Evolutionary conservation across 1,140 invertebrate species (phyloP).

Genomic region (Leptopilina boulardi): DNA sequence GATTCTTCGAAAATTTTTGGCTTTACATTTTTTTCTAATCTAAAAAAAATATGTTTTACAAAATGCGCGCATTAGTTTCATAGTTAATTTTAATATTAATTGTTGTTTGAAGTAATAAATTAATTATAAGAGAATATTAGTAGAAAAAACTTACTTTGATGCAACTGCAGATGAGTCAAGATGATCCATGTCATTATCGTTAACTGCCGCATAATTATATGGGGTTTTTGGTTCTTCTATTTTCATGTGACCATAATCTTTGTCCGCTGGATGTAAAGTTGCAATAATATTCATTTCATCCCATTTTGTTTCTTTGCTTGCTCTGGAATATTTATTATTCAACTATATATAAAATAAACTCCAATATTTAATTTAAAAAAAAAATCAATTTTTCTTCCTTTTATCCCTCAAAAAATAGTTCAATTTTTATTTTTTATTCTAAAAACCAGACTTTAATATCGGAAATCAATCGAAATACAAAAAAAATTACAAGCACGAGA

Average conservation of each 20-base stretch:
- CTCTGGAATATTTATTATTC: slow-evolving; percentile 68
- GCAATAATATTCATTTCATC: slow-evolving; percentile 99
- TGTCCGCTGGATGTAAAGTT: slow-evolving; percentile 97
- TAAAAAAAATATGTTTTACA: slow-evolving; percentile 62
- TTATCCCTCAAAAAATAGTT: too few relatives aligned
- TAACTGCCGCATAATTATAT: slow-evolving; percentile 86
- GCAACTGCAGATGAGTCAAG: slow-evolving; percentile 87
- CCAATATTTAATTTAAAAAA: slow-evolving; percentile 11
- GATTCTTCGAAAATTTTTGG: slow-evolving; percentile 79
- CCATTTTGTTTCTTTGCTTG: slow-evolving; percentile 92
- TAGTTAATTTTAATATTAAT: slow-evolving; percentile 19
- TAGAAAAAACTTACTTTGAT: slow-evolving; percentile 82
- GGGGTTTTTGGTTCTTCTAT: slow-evolving; percentile 99
- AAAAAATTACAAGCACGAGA: too few relatives aligned
- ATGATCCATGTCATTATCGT: slow-evolving; percentile 84
- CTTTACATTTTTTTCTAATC: slow-evolving; percentile 77
- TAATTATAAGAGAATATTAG: slow-evolving; percentile 37
- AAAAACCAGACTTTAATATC: too few relatives aligned
- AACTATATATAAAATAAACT: slow-evolving; percentile 39
- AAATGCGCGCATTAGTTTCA: too few relatives aligned
- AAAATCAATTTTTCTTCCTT: too few relatives aligned
- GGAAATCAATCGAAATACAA: too few relatives aligned
- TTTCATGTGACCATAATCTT: slow-evolving; percentile 99
- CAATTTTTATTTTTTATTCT: too few relatives aligned
- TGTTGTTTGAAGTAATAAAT: too few relatives aligned